Evolutionary conservation across 1,140 invertebrate species (phyloP).

Genomic region (Paraescarpia echinospica): DNA sequence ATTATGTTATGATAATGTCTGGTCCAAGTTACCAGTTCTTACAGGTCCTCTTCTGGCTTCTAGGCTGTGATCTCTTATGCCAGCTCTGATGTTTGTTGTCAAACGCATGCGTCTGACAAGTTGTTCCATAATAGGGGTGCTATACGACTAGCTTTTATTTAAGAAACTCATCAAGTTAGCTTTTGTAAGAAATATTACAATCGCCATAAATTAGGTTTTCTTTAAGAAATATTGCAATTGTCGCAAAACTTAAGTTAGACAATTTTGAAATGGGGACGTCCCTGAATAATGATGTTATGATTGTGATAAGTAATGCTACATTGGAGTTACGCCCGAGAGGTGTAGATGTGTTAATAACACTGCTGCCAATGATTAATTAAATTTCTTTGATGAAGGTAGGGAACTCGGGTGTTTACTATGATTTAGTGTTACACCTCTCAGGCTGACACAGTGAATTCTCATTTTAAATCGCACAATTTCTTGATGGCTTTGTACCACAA

Average conservation of each 20-base stretch:
- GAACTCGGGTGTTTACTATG: not conserved
- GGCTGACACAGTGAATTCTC: not conserved
- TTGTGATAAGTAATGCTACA: not conserved
- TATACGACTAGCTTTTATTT: no score
- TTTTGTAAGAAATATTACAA: no score
- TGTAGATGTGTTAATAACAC: not conserved
- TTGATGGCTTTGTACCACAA: not conserved
- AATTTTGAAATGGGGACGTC: no score
- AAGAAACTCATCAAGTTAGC: no score
- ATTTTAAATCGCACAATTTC: not conserved
- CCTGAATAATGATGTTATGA: not conserved
- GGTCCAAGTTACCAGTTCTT: not conserved
- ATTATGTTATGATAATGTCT: not conserved
- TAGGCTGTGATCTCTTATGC: no score
- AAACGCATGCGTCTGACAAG: no score
- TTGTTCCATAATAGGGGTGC: no score
- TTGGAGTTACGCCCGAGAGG: not conserved
- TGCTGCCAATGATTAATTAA: not conserved
- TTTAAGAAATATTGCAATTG: not conserved
- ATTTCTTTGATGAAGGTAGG: not conserved
- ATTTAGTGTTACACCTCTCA: no score
- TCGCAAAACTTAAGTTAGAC: not conserved
- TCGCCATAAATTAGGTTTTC: not conserved
- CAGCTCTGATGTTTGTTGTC: no score
- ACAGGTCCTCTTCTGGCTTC: no score